phyloP scores from a whole-genome alignment of 2,113 vertebrate genomes.

The Zosterops hypoxanthus region DNA sequence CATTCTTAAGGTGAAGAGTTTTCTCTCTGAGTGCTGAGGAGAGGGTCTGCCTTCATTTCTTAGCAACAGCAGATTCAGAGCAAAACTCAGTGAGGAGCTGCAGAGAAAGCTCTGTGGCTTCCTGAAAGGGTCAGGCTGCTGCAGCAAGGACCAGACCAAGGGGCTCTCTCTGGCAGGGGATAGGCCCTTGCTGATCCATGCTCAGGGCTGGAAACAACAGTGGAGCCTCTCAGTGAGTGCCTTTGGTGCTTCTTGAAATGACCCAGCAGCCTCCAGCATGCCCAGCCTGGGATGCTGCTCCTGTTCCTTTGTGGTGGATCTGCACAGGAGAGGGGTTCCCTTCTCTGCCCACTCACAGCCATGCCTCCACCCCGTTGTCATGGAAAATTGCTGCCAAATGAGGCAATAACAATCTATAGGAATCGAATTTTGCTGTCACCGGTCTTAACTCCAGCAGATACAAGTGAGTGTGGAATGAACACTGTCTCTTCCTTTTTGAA shows the following conservation, averaged over 20 bases:
- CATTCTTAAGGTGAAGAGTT: not conserved
- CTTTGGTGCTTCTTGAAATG: not conserved
- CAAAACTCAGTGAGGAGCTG: not conserved
- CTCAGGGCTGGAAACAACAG: not conserved
- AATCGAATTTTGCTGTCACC: not conserved
- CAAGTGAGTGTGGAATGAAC: not conserved
- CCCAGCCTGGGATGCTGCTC: not conserved
- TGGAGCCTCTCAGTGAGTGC: not conserved
- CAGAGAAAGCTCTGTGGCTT: not conserved
- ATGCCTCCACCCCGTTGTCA: not conserved
- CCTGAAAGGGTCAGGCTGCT: accelerated
- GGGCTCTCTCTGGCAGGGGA: accelerated
- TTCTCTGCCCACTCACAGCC: not conserved
- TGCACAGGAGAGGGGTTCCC: not conserved
- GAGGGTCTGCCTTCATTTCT: not conserved
- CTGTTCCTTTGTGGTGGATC: not conserved
- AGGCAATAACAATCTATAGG: not conserved
- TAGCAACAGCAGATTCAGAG: not conserved
- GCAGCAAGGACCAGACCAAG: not conserved
- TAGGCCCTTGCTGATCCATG: not conserved
- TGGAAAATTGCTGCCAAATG: not conserved
- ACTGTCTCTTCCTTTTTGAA: not conserved
- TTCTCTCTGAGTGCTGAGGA: not conserved
- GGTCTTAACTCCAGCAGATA: not conserved
- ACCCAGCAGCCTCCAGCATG: accelerated